These are phyloP conservation scores for Drosophila seguyi DNA, from an alignment of 1,140 invertebrate genomes.

Conservation along the genomic window DNA sequence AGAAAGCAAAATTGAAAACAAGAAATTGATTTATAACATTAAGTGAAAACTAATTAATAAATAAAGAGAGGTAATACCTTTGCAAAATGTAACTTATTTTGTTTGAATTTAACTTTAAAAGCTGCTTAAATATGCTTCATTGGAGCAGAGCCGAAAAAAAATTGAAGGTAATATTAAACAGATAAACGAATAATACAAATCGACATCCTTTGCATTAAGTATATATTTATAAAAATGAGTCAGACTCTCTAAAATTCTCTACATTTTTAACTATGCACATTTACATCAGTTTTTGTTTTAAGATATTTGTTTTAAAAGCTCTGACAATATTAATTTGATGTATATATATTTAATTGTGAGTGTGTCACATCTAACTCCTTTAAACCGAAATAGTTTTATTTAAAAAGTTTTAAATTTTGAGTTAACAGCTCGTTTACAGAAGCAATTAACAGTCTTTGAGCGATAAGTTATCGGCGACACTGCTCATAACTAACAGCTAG, in stretches of 20 bases:
- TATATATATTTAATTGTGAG: neutral
- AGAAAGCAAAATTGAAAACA: conserved; percentile 72
- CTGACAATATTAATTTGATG: too few relatives aligned
- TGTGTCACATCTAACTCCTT: neutral
- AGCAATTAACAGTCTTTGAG: conserved; percentile 4
- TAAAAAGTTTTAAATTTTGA: neutral
- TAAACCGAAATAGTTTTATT: neutral
- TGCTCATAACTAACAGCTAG: conserved; percentile 4
- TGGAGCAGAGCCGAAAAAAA: too few relatives aligned
- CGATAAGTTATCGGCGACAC: neutral
- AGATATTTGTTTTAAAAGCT: too few relatives aligned
- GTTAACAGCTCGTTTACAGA: neutral
- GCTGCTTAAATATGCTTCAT: too few relatives aligned
- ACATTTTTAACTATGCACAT: neutral
- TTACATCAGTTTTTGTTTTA: neutral
- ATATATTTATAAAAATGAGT: too few relatives aligned
- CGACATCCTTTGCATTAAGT: too few relatives aligned
- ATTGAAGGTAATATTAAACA: neutral
- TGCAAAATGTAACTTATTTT: conserved; percentile 63
- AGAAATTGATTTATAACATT: conserved; percentile 79
- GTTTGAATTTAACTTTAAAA: neutral
- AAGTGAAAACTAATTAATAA: conserved; percentile 82
- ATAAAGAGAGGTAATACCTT: conserved; percentile 79
- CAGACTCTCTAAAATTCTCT: too few relatives aligned
- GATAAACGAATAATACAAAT: too few relatives aligned